Evolutionary conservation across 2,888 invertebrate species (phyloP).

Genomic region (Microctonus brassicae): DNA sequence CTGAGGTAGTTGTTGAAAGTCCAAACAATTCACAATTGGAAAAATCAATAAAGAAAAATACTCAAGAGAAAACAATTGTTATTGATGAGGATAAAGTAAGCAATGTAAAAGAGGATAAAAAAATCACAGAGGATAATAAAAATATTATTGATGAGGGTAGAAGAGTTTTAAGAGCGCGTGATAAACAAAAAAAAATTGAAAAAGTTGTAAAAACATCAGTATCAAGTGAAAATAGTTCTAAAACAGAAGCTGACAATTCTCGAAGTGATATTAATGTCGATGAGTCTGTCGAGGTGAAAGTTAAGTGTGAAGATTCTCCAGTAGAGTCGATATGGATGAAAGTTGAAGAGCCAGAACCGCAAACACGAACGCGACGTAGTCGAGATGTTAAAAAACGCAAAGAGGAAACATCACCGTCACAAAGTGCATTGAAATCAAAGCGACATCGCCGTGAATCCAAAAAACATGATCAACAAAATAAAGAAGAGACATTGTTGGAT

Average conservation of each 20-base stretch:
- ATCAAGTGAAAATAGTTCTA: slow-evolving; percentile 36
- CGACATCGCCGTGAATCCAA: slow-evolving; percentile 50
- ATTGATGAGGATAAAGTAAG: slow-evolving; percentile 22
- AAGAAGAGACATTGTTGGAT: slow-evolving; percentile 64
- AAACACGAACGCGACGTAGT: slow-evolving; percentile 57
- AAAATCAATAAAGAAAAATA: slow-evolving; percentile 2
- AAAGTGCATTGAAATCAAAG: slow-evolving; percentile 49
- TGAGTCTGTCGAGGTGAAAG: slow-evolving; percentile 36
- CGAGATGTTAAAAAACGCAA: slow-evolving; percentile 60
- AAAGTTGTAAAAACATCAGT: slow-evolving; percentile 40
- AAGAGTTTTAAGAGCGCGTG: slow-evolving; percentile 58
- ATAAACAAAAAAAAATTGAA: slow-evolving; percentile 55
- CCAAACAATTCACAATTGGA: slow-evolving; percentile 12
- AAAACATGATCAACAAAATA: slow-evolving; percentile 60
- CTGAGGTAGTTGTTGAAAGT: neutral
- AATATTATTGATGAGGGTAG: slow-evolving; percentile 54
- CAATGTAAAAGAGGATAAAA: slow-evolving; percentile 25
- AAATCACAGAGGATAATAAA: slow-evolving; percentile 48
- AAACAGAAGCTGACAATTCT: slow-evolving; percentile 41
- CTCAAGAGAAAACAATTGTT: slow-evolving; percentile 28
- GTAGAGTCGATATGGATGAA: slow-evolving; percentile 61
- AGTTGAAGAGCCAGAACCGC: slow-evolving; percentile 50
- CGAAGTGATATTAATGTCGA: slow-evolving; percentile 24
- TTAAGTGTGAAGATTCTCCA: slow-evolving; percentile 54
- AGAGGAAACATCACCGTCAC: slow-evolving; percentile 47